Base-by-base conservation (phyloP, 2,797 vertebrate genomes). In the Pseudotriccus pelzelni region DNA sequence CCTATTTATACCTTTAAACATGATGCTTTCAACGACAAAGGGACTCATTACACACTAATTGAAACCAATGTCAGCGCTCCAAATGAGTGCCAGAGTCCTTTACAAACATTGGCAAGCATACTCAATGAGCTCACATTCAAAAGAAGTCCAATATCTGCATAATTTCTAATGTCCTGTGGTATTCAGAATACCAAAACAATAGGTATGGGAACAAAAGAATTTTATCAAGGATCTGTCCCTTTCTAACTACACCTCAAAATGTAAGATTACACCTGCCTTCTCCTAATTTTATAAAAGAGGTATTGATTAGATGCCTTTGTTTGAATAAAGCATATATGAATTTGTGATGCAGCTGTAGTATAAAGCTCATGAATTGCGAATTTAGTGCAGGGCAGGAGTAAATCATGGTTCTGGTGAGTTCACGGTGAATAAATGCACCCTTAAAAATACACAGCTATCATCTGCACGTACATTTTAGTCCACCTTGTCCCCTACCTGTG, bases 61-160 rank as follows among this genome's bases (percentile, higher is more conserved):
- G 90, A 97, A 97, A 84, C 84, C 72, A 77, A 89, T 92, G 86
- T 95, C 96, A 94, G 75, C 94, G 72, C 78, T 95, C 84, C 89
- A 85, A 77, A 64, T 87, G 81, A 62, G 89, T 85, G 92, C 94
- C 93, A 94, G 87, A 90, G 84, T 87, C 78, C 84, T 90, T 94
- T 72, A 87, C 79, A 95, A 87, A 93, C 66, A 83, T 4, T 92
- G 92, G 66, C 92, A 96, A 72, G 82, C 81, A 56, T 67, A 59
- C 20, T 47, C 32, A 32, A 12, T 27, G 44, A 95, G 89, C 30
- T 84, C 32, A 67, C 14, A 12, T 44, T 87, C 70, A 27, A 9
- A 53, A 95, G 20, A 90, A 80, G 52, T 58, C 60, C 46, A 37
- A 9, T 66, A 21, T 93, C 47, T 64, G 56, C 72, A 60, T 83